These are phyloP conservation scores for Alfaro cultratus DNA, from an alignment of 2,797 vertebrate genomes.

Conservation along the genomic window DNA sequence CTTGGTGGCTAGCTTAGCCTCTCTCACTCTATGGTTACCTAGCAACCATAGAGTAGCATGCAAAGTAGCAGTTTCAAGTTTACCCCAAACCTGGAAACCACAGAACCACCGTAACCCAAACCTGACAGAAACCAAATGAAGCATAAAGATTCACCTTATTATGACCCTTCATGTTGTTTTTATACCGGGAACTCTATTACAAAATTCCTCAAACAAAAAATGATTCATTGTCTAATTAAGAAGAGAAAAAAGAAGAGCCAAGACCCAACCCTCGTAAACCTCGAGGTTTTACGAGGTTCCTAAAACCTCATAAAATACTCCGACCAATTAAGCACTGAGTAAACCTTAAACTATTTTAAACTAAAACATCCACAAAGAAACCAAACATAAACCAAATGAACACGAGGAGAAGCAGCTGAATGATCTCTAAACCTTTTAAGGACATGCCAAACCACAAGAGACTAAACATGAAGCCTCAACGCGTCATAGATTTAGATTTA, in stretches of 20 bases:
- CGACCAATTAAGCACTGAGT: not conserved
- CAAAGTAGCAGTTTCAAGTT: not conserved
- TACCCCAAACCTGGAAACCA: not conserved
- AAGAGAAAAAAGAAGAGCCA: not conserved
- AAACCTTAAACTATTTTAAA: not conserved
- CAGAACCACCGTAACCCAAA: not conserved
- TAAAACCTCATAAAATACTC: not conserved
- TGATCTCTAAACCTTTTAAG: not conserved
- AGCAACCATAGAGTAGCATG: no score
- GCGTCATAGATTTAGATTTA: not conserved
- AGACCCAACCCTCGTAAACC: not conserved
- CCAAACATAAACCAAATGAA: not conserved
- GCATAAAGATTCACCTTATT: not conserved
- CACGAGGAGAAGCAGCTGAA: not conserved
- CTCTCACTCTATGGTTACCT: no score
- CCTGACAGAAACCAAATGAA: not conserved
- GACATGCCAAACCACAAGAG: not conserved
- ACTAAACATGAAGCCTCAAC: not conserved
- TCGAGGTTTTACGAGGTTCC: not conserved
- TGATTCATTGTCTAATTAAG: not conserved
- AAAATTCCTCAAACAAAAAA: not conserved
- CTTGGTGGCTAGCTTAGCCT: no score
- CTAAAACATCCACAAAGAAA: not conserved
- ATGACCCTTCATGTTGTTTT: not conserved
- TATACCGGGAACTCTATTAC: no score